Evolutionary conservation across 2,113 vertebrate genomes (phyloP).

Genomic region (Alouatta palliata): DNA sequence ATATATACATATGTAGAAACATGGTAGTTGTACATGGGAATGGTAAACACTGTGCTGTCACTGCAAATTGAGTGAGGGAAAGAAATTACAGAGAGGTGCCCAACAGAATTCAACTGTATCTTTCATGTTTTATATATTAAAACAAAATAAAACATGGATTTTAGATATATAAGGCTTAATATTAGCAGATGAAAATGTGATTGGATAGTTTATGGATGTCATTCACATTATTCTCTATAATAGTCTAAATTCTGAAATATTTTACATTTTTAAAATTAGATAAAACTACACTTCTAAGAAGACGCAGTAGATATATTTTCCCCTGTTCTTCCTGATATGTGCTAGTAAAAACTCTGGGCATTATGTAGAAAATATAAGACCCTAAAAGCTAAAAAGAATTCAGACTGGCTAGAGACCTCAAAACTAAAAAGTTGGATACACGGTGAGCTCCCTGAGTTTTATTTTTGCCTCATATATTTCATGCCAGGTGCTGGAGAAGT

Average conservation of each 20-base stretch:
- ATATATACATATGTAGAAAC: neutral
- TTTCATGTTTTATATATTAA: neutral
- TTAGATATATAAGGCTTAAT: neutral
- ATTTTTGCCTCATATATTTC: neutral
- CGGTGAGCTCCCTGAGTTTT: neutral
- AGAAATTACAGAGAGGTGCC: neutral
- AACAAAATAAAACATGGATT: neutral
- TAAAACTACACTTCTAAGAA: neutral
- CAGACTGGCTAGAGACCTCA: neutral
- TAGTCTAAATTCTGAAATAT: neutral
- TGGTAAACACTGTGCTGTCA: neutral
- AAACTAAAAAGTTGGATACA: no score
- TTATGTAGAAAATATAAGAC: neutral
- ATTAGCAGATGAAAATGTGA: neutral
- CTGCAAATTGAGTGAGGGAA: neutral
- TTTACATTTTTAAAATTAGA: neutral
- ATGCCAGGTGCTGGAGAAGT: neutral
- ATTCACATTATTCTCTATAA: neutral
- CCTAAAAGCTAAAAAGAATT: neutral
- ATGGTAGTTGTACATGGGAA: neutral
- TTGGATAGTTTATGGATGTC: neutral
- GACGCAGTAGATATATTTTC: neutral
- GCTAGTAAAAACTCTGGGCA: neutral
- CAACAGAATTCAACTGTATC: neutral
- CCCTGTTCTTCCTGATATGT: neutral